These are phyloP conservation scores for Chromoteleia sp. DNA, from an alignment of 2,888 invertebrate species.

Conservation along the genomic window DNA sequence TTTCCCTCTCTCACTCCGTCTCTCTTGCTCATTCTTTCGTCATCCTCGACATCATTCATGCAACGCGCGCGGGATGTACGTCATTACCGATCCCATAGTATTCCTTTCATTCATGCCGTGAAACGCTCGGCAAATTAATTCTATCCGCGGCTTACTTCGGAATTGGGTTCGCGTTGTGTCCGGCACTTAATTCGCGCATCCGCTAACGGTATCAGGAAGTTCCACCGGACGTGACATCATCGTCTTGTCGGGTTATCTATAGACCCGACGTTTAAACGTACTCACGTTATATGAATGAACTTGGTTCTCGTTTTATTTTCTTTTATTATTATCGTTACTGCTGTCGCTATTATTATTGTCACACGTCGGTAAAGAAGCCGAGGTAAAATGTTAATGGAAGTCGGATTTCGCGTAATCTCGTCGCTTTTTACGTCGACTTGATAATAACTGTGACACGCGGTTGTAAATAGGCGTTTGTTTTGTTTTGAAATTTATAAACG, in stretches of 20 bases:
- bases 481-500: too few relatives aligned
- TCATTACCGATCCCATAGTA: constrained; percentile 69
- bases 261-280: neutral
- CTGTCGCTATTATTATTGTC: constrained; percentile 4
- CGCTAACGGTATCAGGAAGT: constrained; percentile 77
- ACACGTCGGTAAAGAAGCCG: constrained; percentile 5
- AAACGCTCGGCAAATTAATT: constrained; percentile 66
- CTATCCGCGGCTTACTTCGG: constrained; percentile 66
- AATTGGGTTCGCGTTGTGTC: constrained; percentile 71
- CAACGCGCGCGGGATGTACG: constrained; percentile 65
- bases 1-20: constrained; percentile 5
- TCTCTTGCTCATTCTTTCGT: constrained; percentile 22
- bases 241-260: constrained; percentile 53
- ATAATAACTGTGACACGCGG: too few relatives aligned
- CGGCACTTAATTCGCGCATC: constrained; percentile 75
- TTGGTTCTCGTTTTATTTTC: constrained; percentile 8
- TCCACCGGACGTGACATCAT: constrained; percentile 76
- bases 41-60: constrained; percentile 60
- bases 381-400: constrained; percentile 19
- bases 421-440: too few relatives aligned
- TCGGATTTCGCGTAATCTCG: neutral
- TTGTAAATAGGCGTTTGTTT: too few relatives aligned
- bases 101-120: constrained; percentile 66
- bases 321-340: neutral
- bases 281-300: constrained; percentile 13